A percentile compares a stretch with the other conserved stretches of the same genome.
These are phyloP conservation scores for Thunnus maccoyii DNA, from an alignment of 2,113 vertebrate genomes.

Conservation along the genomic window DNA sequence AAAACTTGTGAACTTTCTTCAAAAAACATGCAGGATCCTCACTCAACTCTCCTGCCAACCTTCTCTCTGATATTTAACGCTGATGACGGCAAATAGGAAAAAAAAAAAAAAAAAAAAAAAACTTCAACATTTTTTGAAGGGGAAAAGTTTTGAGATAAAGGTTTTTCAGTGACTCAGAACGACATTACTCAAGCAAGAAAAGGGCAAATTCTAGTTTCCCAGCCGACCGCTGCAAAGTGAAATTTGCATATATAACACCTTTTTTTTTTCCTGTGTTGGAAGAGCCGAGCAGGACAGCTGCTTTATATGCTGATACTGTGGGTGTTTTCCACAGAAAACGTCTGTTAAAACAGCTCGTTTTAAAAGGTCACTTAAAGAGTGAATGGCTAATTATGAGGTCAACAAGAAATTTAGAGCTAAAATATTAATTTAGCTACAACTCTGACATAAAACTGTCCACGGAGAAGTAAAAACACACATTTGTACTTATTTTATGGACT, in stretches of 20 bases:
- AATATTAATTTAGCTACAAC: no score
- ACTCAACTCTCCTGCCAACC: slow-evolving; percentile 3
- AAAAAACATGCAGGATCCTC: neutral
- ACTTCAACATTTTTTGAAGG: neutral
- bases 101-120: neutral
- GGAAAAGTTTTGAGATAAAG: slow-evolving; percentile 5
- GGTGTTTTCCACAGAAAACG: no score
- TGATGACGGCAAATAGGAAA: slow-evolving; percentile 16
- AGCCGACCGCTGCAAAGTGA: neutral
- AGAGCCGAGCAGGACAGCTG: neutral
- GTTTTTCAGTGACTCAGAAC: slow-evolving; percentile 1
- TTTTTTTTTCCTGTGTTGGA: neutral
- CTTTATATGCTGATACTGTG: neutral
- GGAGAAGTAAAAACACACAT: no score
- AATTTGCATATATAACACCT: neutral
- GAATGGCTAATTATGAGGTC: no score
- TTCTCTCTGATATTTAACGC: slow-evolving; percentile 19
- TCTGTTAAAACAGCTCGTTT: no score
- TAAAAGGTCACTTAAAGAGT: no score
- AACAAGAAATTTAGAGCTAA: no score
- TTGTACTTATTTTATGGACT: no score
- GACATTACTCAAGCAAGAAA: neutral
- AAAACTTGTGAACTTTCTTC: slow-evolving; percentile 15
- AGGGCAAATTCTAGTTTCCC: neutral
- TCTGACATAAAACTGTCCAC: no score